Evolutionary conservation across 2,888 invertebrate species (phyloP).

Genomic region (Nowickia ferox): DNA sequence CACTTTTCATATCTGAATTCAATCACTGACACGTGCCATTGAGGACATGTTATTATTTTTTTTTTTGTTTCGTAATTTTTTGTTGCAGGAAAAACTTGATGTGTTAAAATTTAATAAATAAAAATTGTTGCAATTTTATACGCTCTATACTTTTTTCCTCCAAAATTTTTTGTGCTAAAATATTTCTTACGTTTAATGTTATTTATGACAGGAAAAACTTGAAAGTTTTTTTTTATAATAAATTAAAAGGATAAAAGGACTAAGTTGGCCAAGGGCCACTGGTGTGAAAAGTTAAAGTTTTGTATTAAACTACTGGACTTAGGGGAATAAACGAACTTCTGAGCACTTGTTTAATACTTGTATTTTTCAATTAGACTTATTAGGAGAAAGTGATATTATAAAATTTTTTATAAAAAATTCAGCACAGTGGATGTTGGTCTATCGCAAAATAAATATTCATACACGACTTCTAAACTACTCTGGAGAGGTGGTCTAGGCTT

Average conservation of each 20-base stretch:
- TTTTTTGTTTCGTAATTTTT: neutral
- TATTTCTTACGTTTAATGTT: constrained; percentile 16
- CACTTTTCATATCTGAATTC: constrained; percentile 73
- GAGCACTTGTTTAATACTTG: too few species aligned
- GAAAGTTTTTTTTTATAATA: constrained; percentile 38
- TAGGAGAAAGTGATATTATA: too few species aligned
- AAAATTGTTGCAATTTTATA: constrained; percentile 67
- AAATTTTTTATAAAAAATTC: too few species aligned
- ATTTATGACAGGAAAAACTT: constrained; percentile 47
- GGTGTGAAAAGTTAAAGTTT: neutral
- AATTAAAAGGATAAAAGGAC: constrained; percentile 22
- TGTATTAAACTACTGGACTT: neutral
- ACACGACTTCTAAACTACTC: too few species aligned
- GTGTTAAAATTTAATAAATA: constrained; percentile 42
- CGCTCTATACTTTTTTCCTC: constrained; percentile 68
- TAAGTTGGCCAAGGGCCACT: neutral
- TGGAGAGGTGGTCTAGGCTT: too few species aligned
- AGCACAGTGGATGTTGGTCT: too few species aligned
- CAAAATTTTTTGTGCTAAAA: constrained; percentile 50
- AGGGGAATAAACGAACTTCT: too few species aligned
- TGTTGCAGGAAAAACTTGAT: constrained; percentile 17
- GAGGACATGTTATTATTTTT: constrained; percentile 54
- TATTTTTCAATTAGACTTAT: too few species aligned
- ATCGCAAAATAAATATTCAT: too few species aligned
- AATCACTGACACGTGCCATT: constrained; percentile 74